Percentiles rank a stretch among this genome's conserved stretches.
Evolutionary conservation across 2,888 invertebrate genomes (phyloP).

Genomic region (Crematogaster levior): DNA sequence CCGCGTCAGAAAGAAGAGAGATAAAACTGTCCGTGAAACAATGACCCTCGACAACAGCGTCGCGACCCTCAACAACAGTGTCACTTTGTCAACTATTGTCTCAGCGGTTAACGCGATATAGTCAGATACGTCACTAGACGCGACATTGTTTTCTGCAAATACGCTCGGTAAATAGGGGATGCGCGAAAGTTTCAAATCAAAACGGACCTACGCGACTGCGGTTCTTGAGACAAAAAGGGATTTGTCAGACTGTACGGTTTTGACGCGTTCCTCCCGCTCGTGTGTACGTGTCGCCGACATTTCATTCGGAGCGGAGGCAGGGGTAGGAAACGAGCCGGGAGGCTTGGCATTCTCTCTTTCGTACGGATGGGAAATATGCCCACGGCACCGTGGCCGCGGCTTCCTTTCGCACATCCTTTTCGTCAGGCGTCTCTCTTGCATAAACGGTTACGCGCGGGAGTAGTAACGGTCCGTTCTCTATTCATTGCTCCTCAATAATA

Average conservation of each 20-base stretch:
- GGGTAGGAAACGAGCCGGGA: constrained; percentile 61
- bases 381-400: constrained; percentile 77
- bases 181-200: constrained; percentile 25
- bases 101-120: not conserved
- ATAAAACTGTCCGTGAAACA: not conserved
- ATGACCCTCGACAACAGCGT: not conserved
- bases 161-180: not conserved
- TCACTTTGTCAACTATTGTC: constrained; percentile 22
- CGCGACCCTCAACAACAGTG: too few relatives aligned
- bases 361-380: constrained; percentile 78
- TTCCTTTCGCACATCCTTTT: constrained; percentile 76
- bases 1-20: not conserved
- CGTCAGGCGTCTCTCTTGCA: constrained; percentile 69
- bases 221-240: constrained; percentile 33
- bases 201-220: not conserved
- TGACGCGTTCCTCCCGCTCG: constrained; percentile 65
- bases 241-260: constrained; percentile 70
- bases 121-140: not conserved
- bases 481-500: constrained; percentile 38
- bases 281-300: constrained; percentile 20
- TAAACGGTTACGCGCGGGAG: constrained; percentile 63
- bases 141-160: not conserved
- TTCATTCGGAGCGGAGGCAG: constrained; percentile 21
- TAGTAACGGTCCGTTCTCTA: constrained; percentile 50
- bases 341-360: constrained; percentile 34